These are phyloP conservation scores for Amiota minor DNA, from an alignment of 2,888 invertebrate genomes.

Conservation along the genomic window DNA sequence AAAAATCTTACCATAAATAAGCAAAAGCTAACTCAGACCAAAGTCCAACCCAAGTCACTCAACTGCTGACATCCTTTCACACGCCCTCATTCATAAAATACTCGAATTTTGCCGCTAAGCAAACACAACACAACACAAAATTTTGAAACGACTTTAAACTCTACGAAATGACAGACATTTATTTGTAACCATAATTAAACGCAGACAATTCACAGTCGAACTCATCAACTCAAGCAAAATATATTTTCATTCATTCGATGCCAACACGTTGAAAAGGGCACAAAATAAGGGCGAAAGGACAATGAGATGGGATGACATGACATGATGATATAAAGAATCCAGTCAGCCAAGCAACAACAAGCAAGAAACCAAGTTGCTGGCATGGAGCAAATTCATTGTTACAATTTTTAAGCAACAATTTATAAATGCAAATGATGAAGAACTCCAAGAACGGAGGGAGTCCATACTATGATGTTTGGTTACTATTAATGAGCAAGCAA, in stretches of 20 bases:
- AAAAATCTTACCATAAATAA: slow-evolving; percentile 44
- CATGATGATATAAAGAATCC: slow-evolving; percentile 49
- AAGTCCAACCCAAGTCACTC: not conserved
- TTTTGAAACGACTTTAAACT: slow-evolving; percentile 37
- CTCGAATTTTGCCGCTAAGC: not conserved
- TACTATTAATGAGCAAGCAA: slow-evolving; percentile 14
- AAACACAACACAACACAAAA: slow-evolving; percentile 25
- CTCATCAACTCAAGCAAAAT: not conserved
- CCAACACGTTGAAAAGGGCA: not conserved
- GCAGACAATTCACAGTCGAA: not conserved
- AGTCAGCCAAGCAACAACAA: no score
- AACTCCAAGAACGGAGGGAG: not conserved
- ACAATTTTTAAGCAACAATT: slow-evolving; percentile 53
- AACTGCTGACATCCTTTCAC: slow-evolving; percentile 17
- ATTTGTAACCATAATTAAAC: slow-evolving; percentile 62
- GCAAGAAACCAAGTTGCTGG: slow-evolving; percentile 13
- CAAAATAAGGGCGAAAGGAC: no score
- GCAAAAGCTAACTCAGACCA: slow-evolving; percentile 3
- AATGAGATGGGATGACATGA: slow-evolving; percentile 12
- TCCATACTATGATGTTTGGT: no score
- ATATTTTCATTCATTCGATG: slow-evolving; percentile 9
- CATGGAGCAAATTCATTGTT: slow-evolving; percentile 48
- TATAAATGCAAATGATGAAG: slow-evolving; percentile 55
- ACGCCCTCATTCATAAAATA: not conserved
- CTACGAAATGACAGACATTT: slow-evolving; percentile 55